These are phyloP conservation scores for Lutraria lutraria DNA, from an alignment of 2,888 invertebrate genomes.

Conservation along the genomic window DNA sequence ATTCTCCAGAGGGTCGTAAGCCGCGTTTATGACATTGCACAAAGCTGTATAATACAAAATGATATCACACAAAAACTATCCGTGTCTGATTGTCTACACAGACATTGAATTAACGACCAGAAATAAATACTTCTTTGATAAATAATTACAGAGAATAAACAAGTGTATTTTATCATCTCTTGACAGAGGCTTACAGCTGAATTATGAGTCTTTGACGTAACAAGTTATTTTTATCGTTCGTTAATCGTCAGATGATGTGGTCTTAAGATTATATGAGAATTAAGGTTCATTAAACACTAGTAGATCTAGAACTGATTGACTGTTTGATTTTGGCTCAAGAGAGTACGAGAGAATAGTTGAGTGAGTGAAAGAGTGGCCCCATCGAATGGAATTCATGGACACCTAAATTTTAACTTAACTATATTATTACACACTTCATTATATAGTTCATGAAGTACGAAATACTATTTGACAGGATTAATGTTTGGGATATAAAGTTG, in stretches of 20 bases:
- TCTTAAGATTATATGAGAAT: no score
- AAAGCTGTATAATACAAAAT: background rate
- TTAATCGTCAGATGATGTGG: background rate
- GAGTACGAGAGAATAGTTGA: no score
- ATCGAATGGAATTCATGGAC: no score
- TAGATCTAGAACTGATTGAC: no score
- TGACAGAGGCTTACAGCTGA: background rate
- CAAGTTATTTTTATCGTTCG: background rate
- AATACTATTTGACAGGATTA: no score
- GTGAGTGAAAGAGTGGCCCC: no score
- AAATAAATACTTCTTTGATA: constrained; percentile 21
- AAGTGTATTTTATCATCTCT: background rate
- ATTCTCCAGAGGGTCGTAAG: background rate
- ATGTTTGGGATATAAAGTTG: no score
- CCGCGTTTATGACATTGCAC: background rate
- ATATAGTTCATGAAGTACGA: no score
- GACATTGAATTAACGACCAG: background rate
- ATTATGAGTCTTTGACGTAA: constrained; percentile 7
- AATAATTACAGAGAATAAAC: background rate
- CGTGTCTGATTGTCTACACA: constrained; percentile 1
- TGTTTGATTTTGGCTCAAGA: no score
- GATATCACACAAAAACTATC: background rate
- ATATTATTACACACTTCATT: no score
- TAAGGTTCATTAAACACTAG: no score
- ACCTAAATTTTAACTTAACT: no score